phyloP scores from a whole-genome alignment of 2,888 invertebrate species.

The Tortrix viridana region DNA sequence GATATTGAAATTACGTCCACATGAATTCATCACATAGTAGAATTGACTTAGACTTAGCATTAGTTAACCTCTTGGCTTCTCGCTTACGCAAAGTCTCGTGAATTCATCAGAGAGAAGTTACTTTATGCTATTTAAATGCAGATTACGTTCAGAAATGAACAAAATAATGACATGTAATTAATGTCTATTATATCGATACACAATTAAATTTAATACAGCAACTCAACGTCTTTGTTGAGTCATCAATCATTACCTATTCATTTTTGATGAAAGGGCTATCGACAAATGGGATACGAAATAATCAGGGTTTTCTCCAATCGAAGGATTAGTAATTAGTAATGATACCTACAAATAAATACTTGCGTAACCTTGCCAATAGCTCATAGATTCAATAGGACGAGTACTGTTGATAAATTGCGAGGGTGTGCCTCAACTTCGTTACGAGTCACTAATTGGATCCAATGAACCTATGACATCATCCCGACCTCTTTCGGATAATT shows the following conservation, averaged over 20 bases:
- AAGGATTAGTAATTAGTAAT: conserved; percentile 3
- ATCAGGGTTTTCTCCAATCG: not conserved
- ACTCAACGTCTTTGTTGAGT: conserved; percentile 12
- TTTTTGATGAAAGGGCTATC: conserved; percentile 16
- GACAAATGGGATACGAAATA: not conserved
- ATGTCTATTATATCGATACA: conserved; percentile 20
- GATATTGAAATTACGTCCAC: conserved; percentile 24
- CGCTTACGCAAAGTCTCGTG: not conserved
- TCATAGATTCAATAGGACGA: too few relatives aligned
- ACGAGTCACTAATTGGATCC: conserved; percentile 10
- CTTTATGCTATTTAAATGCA: too few relatives aligned
- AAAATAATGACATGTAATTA: not conserved
- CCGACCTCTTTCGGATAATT: conserved; percentile 7
- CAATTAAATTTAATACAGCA: conserved; percentile 23
- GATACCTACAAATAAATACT: not conserved
- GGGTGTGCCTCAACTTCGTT: conserved; percentile 11
- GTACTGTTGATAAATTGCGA: conserved; percentile 11
- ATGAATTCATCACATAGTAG: not conserved
- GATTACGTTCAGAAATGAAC: too few relatives aligned
- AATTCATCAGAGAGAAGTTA: too few relatives aligned
- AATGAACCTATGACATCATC: conserved; percentile 17
- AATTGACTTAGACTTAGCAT: not conserved
- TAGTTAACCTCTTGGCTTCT: not conserved
- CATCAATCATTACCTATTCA: conserved; percentile 21
- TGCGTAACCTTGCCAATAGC: not conserved